phyloP scores from a whole-genome alignment of 2,113 vertebrate genomes.

The Triplophysa siluroides region DNA sequence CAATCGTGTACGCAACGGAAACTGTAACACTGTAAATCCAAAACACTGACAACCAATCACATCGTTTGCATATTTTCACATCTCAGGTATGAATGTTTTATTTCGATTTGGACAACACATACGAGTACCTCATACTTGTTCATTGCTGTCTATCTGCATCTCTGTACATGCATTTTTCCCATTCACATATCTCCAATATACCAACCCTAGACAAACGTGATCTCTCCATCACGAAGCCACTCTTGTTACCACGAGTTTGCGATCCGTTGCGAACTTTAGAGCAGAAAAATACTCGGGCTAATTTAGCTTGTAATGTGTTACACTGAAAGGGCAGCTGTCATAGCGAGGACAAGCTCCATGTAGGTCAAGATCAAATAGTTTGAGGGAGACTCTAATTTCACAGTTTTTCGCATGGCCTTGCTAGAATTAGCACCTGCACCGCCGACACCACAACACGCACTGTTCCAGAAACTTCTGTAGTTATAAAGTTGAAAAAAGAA shows the following conservation, averaged over 20 bases:
- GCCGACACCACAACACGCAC: neutral
- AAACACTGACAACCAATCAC: constrained; percentile 12
- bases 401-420: constrained; percentile 19
- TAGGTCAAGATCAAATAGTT: constrained; percentile 38
- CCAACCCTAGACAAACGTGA: neutral
- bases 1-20: neutral
- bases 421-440: constrained; percentile 22
- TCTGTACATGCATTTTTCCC: constrained; percentile 67
- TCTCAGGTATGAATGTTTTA: constrained; percentile 72
- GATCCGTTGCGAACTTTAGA: neutral
- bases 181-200: constrained; percentile 43
- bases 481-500: neutral
- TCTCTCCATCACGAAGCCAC: neutral
- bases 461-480: constrained; percentile 2
- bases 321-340: constrained; percentile 15
- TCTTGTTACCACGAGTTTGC: too few relatives aligned
- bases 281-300: neutral
- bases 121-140: constrained; percentile 58
- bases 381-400: constrained; percentile 6
- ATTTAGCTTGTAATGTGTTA: constrained; percentile 29
- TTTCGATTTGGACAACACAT: constrained; percentile 51
- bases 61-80: constrained; percentile 56
- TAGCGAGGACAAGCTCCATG: constrained; percentile 12
- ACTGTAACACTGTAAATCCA: neutral
- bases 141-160: constrained; percentile 62